phyloP scores from a whole-genome alignment of 2,888 invertebrate genomes.

The Hypomecis punctinalis region DNA sequence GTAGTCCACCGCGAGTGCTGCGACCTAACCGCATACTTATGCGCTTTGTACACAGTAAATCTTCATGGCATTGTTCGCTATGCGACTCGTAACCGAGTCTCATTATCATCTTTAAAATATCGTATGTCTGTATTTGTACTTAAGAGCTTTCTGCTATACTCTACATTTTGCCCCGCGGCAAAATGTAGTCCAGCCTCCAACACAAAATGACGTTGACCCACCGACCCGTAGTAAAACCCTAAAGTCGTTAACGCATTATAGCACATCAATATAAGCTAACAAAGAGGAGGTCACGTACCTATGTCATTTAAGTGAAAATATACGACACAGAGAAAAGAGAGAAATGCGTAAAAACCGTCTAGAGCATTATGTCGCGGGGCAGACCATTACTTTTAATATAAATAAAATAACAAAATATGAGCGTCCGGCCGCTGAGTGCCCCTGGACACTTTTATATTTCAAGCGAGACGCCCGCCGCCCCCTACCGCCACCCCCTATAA shows the following conservation, averaged over 20 bases:
- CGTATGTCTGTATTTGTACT: conserved; percentile 2
- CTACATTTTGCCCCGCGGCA: background rate
- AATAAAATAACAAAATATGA: conserved; percentile 86
- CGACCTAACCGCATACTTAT: conserved; percentile 40
- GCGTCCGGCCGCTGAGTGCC: conserved; percentile 84
- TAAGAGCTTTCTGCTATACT: background rate
- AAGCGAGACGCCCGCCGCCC: conserved; percentile 54
- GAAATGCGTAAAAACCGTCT: conserved; percentile 81
- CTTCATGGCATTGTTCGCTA: conserved; percentile 32
- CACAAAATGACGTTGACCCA: conserved; percentile 25
- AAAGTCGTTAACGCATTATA: conserved; percentile 55
- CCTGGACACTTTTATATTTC: conserved; percentile 82
- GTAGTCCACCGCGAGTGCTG: conserved; percentile 54
- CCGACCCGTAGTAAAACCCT: conserved; percentile 41
- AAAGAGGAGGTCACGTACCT: conserved; percentile 76
- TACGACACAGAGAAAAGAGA: conserved; percentile 80
- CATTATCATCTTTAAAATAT: conserved; percentile 24
- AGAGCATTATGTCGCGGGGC: conserved; percentile 78
- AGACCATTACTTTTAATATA: conserved; percentile 85
- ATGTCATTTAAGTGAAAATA: conserved; percentile 84
- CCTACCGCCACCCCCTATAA: conserved; percentile 52
- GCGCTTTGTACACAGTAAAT: conserved; percentile 56
- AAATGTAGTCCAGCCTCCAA: conserved; percentile 23
- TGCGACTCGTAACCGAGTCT: conserved; percentile 14
- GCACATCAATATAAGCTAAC: conserved; percentile 65